Evolutionary conservation across 2,113 vertebrate genomes (phyloP).

Genomic region (Bujurquina vittata): DNA sequence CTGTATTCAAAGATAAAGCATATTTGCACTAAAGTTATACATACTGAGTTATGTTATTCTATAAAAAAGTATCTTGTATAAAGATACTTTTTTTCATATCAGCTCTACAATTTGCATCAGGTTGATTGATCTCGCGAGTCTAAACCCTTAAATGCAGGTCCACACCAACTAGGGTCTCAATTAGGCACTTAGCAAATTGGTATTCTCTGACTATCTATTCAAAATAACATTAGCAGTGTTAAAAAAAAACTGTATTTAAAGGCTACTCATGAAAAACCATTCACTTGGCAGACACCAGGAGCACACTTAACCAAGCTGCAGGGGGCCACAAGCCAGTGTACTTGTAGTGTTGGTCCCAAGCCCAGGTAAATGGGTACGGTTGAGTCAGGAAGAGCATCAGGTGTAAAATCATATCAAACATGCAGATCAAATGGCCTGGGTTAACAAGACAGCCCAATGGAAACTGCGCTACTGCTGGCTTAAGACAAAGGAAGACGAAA

Average conservation of each 20-base stretch:
- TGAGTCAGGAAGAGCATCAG: not conserved
- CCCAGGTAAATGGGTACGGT: not conserved
- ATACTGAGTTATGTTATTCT: not conserved
- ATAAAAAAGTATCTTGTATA: not conserved
- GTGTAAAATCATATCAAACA: not conserved
- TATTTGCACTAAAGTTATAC: not conserved
- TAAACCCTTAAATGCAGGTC: not conserved
- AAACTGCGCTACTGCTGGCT: too few species aligned
- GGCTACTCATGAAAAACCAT: not conserved
- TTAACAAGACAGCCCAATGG: too few species aligned
- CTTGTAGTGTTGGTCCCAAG: rapidly evolving
- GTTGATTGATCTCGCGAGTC: not conserved
- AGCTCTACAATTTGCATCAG: not conserved
- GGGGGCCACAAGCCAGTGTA: not conserved
- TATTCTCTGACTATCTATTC: not conserved
- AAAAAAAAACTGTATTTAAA: not conserved
- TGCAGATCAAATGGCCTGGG: too few species aligned
- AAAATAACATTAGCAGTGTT: not conserved
- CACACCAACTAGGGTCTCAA: not conserved
- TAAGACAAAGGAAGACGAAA: too few species aligned
- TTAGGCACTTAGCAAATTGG: not conserved
- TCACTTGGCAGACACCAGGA: not conserved
- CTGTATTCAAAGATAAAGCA: not conserved
- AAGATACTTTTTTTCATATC: not conserved
- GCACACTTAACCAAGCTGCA: not conserved